Evolutionary conservation across 2,113 vertebrate genomes (phyloP), one percentile per base, ranked within the genome.

Genomic region (Oreocharis arfaki): DNA sequence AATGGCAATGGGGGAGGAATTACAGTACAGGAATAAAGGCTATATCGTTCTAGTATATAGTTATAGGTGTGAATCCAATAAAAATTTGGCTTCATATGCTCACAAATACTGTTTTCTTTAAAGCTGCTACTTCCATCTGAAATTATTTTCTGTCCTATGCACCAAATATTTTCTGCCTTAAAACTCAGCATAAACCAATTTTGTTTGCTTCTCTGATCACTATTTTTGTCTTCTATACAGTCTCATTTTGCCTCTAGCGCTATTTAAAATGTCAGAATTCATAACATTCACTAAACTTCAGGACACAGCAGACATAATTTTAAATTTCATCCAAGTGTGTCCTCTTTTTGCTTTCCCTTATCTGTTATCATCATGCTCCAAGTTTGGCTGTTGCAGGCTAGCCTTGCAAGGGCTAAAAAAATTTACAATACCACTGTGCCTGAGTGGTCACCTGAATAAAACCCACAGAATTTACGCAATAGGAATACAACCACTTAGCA

Each of bases 251-350:
- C 84, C 92, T 63, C 55, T 65, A 75, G 92, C 12, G 0, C 59
- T 91, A 44, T 90, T 86, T 69, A 70, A 93, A 96, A 93, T 90
- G 87, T 93, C 96, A 93, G 76, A 84, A 86, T 56, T 84, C 61
- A 52, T 94, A 84, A 90, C 39, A n/a, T 39, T 90, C 39, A 85
- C 50, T 67, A 24, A 83, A 59, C 47, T 80, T 69, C 30, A 93
- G 50, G 90, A 85, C 22, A 52, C 7, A 90, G 70, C 55, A 83
- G 32, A 53, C n/a, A 17, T 53, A 17, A 69, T 96, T 93, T 90
- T 76, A 82, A 75, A 83, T 65, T 39, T 79, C 59, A 87, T 82
- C 32, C 22, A 27, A 73, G 17, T 6, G 4, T 64, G 61, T 65
- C 70, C 77, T 90, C 59, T 82, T 63, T 67, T 83, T 87, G 78